phyloP scores from a whole-genome alignment of 1,140 invertebrate genomes.

The Papilio polyxenes region DNA sequence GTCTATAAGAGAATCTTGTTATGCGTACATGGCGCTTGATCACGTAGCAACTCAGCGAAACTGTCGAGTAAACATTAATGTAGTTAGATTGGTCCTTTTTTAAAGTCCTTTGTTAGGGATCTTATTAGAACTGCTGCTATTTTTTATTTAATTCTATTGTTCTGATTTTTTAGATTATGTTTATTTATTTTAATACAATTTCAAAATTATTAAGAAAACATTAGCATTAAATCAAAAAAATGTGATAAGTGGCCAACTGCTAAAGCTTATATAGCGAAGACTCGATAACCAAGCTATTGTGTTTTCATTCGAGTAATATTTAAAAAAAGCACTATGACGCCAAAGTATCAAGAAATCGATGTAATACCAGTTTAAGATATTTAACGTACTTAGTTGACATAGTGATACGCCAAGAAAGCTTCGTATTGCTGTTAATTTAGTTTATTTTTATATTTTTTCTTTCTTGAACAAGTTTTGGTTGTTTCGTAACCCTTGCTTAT shows the following conservation, averaged over 20 bases:
- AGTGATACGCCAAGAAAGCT: neutral
- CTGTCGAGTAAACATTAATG: neutral
- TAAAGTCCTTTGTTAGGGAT: neutral
- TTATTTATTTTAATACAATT: no score
- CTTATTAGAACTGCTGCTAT: neutral
- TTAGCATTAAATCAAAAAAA: no score
- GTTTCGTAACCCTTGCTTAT: neutral
- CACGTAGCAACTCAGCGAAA: neutral
- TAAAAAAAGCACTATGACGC: no score
- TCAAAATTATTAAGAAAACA: no score
- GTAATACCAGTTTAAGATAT: no score
- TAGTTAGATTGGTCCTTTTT: neutral
- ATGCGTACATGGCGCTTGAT: slow-evolving; percentile 4
- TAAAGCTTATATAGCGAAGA: no score
- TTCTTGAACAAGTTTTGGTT: neutral
- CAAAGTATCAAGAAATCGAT: no score
- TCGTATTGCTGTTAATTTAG: no score
- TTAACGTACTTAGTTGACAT: neutral
- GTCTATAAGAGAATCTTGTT: slow-evolving; percentile 3
- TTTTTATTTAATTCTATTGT: neutral
- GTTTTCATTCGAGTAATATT: no score
- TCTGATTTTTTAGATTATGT: no score
- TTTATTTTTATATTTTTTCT: neutral
- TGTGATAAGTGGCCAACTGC: no score
- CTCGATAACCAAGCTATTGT: no score